These are phyloP conservation scores for Brachyrhaphis roseni DNA, from an alignment of 2,797 vertebrate genomes.

Conservation along the genomic window DNA sequence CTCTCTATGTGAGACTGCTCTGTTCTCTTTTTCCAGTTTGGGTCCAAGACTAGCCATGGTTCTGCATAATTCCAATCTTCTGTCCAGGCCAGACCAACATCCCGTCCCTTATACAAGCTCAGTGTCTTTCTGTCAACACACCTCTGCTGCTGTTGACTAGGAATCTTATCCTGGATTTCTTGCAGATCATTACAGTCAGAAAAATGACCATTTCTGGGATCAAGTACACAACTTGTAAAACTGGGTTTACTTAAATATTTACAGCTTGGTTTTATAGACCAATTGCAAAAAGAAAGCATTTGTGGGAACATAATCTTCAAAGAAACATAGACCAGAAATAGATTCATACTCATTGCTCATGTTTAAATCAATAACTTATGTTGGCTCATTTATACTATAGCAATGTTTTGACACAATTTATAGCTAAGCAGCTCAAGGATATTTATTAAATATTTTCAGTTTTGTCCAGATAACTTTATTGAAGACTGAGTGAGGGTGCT, in stretches of 20 bases:
- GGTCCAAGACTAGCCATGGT: constrained; percentile 38
- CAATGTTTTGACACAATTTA: constrained; percentile 3
- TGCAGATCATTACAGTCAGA: constrained; percentile 51
- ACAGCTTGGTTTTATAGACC: background rate
- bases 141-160: constrained; percentile 51
- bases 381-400: constrained; percentile 22
- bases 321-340: constrained; percentile 10
- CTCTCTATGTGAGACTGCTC: constrained; percentile 58
- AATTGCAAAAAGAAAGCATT: background rate
- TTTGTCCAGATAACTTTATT: constrained; percentile 3
- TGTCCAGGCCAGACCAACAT: constrained; percentile 49
- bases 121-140: constrained; percentile 51
- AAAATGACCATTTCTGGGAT: constrained; percentile 54
- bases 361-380: background rate
- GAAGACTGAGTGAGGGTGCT: background rate
- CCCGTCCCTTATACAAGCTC: constrained; percentile 23
- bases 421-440: no score
- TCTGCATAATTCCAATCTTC: constrained; percentile 50
- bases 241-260: background rate
- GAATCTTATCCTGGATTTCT: constrained; percentile 43
- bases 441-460: background rate
- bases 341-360: constrained; percentile 18
- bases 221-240: constrained; percentile 35
- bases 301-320: background rate
- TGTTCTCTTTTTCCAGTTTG: constrained; percentile 52